A percentile compares a stretch with the other conserved stretches of the same genome.
phyloP scores from a whole-genome alignment of 2,888 invertebrate species.

The Drosophila barbarae region DNA sequence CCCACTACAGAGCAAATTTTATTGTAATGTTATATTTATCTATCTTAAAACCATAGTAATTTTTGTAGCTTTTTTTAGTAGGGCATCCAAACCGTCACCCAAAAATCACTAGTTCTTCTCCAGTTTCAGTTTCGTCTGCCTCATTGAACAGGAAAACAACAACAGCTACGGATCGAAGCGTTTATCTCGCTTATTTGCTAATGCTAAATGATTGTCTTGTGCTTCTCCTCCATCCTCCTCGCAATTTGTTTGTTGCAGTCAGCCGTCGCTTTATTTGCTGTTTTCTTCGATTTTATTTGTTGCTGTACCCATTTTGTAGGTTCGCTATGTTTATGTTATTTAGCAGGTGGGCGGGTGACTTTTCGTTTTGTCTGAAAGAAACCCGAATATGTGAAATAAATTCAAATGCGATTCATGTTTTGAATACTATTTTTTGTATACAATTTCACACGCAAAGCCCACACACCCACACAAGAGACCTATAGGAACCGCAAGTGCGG shows the following conservation, averaged over 20 bases:
- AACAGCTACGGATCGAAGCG: conserved; percentile 52
- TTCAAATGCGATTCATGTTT: conserved; percentile 29
- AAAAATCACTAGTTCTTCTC: not conserved
- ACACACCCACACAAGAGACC: conserved; percentile 14
- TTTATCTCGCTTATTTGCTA: conserved; percentile 63
- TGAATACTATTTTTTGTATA: conserved; percentile 13
- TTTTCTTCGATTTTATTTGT: conserved; percentile 19
- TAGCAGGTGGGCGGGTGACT: conserved; percentile 28
- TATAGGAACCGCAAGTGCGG: conserved; percentile 61
- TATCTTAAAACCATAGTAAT: not conserved
- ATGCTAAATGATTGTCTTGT: conserved; percentile 64
- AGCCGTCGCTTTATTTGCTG: conserved; percentile 12
- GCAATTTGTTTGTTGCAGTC: conserved; percentile 61
- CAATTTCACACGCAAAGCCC: conserved; percentile 44
- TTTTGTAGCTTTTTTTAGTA: not conserved
- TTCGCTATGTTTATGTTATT: conserved; percentile 22
- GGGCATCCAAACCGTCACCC: conserved; percentile 7
- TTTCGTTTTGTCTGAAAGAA: conserved; percentile 57
- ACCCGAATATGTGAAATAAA: conserved; percentile 38
- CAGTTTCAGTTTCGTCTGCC: conserved; percentile 36
- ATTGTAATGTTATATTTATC: no score
- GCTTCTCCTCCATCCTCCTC: conserved; percentile 18
- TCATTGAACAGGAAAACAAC: conserved; percentile 41
- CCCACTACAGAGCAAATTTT: no score
- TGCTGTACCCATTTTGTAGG: conserved; percentile 24